Evolutionary conservation across 2,113 vertebrate genomes (phyloP).

Genomic region (Mesitornis unicolor): DNA sequence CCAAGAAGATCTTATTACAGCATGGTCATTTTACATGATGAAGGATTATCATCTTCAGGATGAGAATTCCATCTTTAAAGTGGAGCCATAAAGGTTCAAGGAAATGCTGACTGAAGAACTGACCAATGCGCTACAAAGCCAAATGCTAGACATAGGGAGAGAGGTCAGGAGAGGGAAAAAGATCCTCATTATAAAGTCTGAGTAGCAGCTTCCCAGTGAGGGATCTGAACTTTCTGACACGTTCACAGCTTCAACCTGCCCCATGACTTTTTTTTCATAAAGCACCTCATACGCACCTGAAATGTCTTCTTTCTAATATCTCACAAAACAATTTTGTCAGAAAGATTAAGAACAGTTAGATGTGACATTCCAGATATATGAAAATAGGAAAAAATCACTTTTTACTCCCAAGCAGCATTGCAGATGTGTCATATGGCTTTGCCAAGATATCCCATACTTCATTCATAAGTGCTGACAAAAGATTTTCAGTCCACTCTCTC

Average conservation of each 20-base stretch:
- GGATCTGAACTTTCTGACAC: conserved; percentile 1
- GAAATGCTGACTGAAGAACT: conserved; percentile 1
- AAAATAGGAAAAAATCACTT: neutral
- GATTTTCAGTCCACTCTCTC: neutral
- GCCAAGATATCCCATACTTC: neutral
- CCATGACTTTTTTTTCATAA: neutral
- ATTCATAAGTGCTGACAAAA: neutral
- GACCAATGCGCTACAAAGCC: neutral
- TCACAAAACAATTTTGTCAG: neutral
- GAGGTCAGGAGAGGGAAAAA: conserved; percentile 2
- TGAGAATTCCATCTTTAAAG: conserved; percentile 46
- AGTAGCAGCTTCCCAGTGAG: neutral
- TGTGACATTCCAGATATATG: neutral
- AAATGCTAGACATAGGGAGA: neutral
- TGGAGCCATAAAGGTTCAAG: neutral
- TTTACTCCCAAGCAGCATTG: neutral
- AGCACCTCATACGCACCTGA: neutral
- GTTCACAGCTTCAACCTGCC: neutral
- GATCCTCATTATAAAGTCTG: neutral
- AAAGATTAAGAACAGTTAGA: neutral
- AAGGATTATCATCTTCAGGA: conserved; percentile 45
- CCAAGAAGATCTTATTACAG: conserved; percentile 70
- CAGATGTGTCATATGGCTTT: neutral
- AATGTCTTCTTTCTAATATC: neutral
- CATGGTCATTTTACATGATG: conserved; percentile 49